A percentile compares a stretch with the other conserved stretches of the same genome.
Evolutionary conservation across 1,140 invertebrate species (phyloP).

Genomic region (Neodiprion pinetum): DNA sequence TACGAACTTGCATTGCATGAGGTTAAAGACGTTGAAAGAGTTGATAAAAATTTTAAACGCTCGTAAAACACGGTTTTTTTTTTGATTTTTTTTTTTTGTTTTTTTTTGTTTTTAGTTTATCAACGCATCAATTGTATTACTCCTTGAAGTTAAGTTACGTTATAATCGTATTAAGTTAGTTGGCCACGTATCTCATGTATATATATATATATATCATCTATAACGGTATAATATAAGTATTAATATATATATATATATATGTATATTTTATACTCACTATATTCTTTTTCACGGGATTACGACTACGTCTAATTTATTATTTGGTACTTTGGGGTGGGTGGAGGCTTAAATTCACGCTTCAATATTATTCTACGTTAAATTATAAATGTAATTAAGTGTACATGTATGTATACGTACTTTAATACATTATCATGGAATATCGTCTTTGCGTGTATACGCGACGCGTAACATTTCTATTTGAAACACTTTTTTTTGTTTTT

Average conservation of each 20-base stretch:
- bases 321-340: conserved; percentile 9
- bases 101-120: background rate
- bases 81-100: background rate
- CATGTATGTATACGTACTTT: too few relatives aligned
- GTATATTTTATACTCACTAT: background rate
- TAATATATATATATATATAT: background rate
- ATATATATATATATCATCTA: too few relatives aligned
- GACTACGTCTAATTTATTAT: background rate
- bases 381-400: background rate
- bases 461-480: background rate
- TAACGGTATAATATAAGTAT: background rate
- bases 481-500: background rate
- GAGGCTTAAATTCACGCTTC: background rate
- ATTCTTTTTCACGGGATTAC: background rate
- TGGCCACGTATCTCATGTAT: background rate
- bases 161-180: background rate
- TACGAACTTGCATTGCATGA: too few relatives aligned
- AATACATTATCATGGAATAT: background rate
- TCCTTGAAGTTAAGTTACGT: background rate
- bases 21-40: too few relatives aligned
- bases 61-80: background rate
- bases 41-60: background rate
- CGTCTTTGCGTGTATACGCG: background rate
- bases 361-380: background rate
- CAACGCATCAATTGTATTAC: background rate